Percentiles rank a stretch among this genome's conserved stretches.
Evolutionary conservation across 1,140 invertebrate genomes (phyloP).

Genomic region (Sycobia sp.): DNA sequence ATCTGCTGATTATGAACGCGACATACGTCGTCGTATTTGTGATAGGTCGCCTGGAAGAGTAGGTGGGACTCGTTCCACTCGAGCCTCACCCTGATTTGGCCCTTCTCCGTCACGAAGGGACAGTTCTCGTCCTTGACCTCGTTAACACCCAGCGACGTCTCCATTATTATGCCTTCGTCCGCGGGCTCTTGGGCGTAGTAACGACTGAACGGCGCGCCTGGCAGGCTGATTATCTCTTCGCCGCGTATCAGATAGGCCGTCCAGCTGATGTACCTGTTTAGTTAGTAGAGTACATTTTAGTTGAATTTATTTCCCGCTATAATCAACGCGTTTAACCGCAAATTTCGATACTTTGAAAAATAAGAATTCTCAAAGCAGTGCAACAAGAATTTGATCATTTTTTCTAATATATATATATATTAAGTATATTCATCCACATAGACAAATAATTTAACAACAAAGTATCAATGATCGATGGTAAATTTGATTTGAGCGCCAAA

Average conservation of each 20-base stretch:
- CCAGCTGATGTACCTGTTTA: constrained; percentile 79
- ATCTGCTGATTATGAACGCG: constrained; percentile 87
- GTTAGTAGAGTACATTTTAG: too few relatives aligned
- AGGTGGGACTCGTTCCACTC: constrained; percentile 87
- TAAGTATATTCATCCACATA: too few relatives aligned
- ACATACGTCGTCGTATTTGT: constrained; percentile 85
- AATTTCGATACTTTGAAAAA: too few relatives aligned
- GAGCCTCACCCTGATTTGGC: constrained; percentile 78
- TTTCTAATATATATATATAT: too few relatives aligned
- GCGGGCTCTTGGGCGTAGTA: constrained; percentile 84
- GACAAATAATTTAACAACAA: too few relatives aligned
- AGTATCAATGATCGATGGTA: too few relatives aligned
- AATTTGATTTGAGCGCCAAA: too few relatives aligned
- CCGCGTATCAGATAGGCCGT: constrained; percentile 73
- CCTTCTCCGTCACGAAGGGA: constrained; percentile 78
- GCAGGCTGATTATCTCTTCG: constrained; percentile 67
- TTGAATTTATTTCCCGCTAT: too few relatives aligned
- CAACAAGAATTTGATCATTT: too few relatives aligned
- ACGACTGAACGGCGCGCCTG: constrained; percentile 78
- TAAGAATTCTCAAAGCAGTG: too few relatives aligned
- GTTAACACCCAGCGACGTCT: constrained; percentile 78
- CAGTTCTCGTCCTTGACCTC: constrained; percentile 79
- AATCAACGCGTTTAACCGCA: too few relatives aligned
- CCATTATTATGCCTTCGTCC: constrained; percentile 85
- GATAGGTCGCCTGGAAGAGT: constrained; percentile 84